These are phyloP conservation scores for Scolopax mira DNA, from an alignment of 2,113 vertebrate genomes.

Conservation along the genomic window DNA sequence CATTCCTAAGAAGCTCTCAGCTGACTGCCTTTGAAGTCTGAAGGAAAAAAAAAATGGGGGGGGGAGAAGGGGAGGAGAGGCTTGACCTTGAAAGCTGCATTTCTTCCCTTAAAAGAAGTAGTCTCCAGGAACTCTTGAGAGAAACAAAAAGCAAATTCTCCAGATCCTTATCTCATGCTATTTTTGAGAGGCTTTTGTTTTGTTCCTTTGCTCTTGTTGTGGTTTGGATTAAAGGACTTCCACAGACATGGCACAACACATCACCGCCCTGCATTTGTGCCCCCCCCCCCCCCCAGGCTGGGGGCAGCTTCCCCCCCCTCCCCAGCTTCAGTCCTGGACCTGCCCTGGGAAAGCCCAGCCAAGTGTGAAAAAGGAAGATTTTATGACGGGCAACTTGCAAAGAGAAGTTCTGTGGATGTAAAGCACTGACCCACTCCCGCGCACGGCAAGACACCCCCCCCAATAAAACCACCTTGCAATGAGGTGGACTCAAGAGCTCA, in stretches of 20 bases:
- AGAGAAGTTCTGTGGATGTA: background rate
- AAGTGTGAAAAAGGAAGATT: background rate
- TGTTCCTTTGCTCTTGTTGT: constrained; percentile 5
- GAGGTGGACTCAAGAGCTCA: no score
- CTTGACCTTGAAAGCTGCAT: constrained; percentile 43
- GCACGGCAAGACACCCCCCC: background rate
- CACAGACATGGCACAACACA: background rate
- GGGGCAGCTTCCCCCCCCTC: background rate
- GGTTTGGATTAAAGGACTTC: background rate
- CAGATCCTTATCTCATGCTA: constrained; percentile 56
- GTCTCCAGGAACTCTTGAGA: constrained; percentile 17
- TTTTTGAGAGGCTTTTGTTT: constrained; percentile 59
- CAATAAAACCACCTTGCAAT: no score
- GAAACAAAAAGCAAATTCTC: constrained; percentile 52
- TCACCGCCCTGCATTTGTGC: background rate
- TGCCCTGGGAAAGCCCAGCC: background rate
- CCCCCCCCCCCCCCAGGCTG: background rate
- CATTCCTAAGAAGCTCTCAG: constrained; percentile 35
- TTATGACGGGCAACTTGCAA: background rate
- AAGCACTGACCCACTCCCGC: background rate
- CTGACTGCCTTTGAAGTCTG: constrained; percentile 60
- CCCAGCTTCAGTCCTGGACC: accelerated
- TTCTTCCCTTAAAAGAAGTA: constrained; percentile 49
- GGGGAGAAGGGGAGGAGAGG: accelerated
- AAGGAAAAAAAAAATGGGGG: background rate